phyloP scores from a whole-genome alignment of 2,888 invertebrate genomes.

The Seira sanloemensis region DNA sequence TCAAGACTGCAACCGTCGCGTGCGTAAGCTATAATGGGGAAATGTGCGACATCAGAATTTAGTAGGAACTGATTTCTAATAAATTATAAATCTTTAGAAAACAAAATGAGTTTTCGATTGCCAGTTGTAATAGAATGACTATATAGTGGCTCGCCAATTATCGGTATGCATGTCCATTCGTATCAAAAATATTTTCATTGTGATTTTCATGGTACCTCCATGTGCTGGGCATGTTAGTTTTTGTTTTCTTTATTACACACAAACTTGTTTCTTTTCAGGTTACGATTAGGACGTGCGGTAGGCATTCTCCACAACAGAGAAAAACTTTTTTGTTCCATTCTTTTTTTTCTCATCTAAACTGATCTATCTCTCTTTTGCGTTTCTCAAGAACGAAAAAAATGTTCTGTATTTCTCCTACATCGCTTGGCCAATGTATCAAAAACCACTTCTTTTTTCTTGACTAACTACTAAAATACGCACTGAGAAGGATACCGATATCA shows the following conservation, averaged over 20 bases:
- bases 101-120: too few species aligned
- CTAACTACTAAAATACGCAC: conserved; percentile 13
- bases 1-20: too few species aligned
- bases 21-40: too few species aligned
- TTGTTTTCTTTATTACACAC: not conserved
- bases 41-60: too few species aligned
- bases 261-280: conserved; percentile 7
- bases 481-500: conserved; percentile 13
- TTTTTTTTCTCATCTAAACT: not conserved
- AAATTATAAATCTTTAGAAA: too few species aligned
- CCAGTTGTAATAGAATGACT: too few species aligned
- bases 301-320: not conserved
- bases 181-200: not conserved
- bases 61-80: too few species aligned
- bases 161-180: too few species aligned
- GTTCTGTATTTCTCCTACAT: conserved; percentile 7
- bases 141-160: too few species aligned
- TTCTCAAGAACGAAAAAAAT: conserved; percentile 14
- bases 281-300: conserved; percentile 12
- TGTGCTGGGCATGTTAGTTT: not conserved
- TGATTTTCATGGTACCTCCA: too few species aligned
- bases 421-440: not conserved
- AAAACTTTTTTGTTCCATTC: conserved; percentile 14
- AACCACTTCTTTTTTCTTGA: not conserved
- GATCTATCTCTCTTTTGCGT: conserved; percentile 3